Conservation (phyloP, 2,113 vertebrate genomes). For the Nerophis lumbriciformis region DNA sequence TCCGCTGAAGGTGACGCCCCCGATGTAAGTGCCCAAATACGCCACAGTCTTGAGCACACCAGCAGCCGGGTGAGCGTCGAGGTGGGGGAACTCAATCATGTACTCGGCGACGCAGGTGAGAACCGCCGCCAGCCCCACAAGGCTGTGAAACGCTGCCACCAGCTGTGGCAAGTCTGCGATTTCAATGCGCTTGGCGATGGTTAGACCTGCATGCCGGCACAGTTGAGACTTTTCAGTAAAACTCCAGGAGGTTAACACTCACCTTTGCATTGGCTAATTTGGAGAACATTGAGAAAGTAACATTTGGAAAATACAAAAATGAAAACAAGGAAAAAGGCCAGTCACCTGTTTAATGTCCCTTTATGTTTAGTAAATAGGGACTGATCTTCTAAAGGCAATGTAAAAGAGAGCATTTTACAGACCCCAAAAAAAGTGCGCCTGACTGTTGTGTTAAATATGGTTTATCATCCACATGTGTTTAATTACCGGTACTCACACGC, state of each 20-base stretch:
- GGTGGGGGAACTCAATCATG: conserved; percentile 73
- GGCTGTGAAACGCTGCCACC: conserved; percentile 79
- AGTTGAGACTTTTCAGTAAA: conserved; percentile 2
- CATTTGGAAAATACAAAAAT: neutral
- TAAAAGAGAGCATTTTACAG: neutral
- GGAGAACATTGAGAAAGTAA: neutral
- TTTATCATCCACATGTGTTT: conserved; percentile 38
- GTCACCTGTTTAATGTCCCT: conserved; percentile 44
- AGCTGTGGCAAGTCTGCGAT: conserved; percentile 76
- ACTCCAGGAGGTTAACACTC: conserved; percentile 5
- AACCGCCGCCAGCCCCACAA: conserved; percentile 72
- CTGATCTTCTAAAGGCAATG: conserved; percentile 34
- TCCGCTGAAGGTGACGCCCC: conserved; percentile 74
- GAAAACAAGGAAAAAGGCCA: conserved; percentile 4
- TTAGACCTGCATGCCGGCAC: conserved; percentile 64
- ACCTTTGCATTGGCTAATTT: conserved; percentile 13
- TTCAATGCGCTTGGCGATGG: conserved; percentile 77
- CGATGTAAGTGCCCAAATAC: conserved; percentile 71
- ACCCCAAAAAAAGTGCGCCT: no score
- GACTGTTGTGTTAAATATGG: neutral
- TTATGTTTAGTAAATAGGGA: conserved; percentile 9
- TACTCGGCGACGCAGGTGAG: conserved; percentile 65
- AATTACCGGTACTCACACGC: conserved; percentile 24
- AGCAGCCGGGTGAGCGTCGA: conserved; percentile 65
- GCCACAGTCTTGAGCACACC: conserved; percentile 65